Conservation (phyloP, 2,797 vertebrate genomes). For the Kryptolebias ocellatus region DNA sequence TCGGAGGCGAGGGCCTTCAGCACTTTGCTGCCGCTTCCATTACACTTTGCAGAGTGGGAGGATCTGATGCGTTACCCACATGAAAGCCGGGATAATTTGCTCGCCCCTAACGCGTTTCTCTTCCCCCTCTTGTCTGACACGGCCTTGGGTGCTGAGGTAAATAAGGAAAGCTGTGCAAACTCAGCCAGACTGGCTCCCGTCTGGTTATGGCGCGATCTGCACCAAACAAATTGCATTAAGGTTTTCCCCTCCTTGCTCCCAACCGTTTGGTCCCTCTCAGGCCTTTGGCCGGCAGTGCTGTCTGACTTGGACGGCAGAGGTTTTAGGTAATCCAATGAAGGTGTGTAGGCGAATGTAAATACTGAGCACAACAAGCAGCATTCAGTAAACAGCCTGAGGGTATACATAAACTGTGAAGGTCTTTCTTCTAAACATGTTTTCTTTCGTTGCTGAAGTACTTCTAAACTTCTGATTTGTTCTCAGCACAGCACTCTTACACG, state of each 20-base stretch:
- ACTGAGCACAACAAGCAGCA: conserved; percentile 56
- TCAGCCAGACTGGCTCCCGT: conserved; percentile 63
- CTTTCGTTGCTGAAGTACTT: conserved; percentile 8
- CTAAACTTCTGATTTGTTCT: conserved; percentile 17
- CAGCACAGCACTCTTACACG: conserved; percentile 5
- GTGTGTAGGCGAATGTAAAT: conserved; percentile 69
- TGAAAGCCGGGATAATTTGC: conserved; percentile 75
- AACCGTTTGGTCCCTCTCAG: conserved; percentile 43
- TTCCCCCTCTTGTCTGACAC: conserved; percentile 62
- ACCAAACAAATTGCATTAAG: conserved; percentile 71
- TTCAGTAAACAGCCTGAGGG: conserved; percentile 66
- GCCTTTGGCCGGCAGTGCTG: conserved; percentile 52
- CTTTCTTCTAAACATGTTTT: conserved; percentile 32
- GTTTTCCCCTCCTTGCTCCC: conserved; percentile 32
- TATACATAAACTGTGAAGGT: conserved; percentile 41
- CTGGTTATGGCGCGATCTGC: conserved; percentile 53
- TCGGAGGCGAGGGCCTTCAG: conserved; percentile 71
- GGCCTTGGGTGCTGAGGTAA: conserved; percentile 75
- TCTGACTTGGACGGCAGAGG: conserved; percentile 41
- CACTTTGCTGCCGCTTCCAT: conserved; percentile 72
- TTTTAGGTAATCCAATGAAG: conserved; percentile 66
- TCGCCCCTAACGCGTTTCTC: conserved; percentile 64
- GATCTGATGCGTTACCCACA: conserved; percentile 75
- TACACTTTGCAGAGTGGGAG: conserved; percentile 72
- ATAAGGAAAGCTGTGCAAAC: conserved; percentile 74